Evolutionary conservation across 2,113 vertebrate genomes (phyloP).

Genomic region (Hymenochirus boettgeri): DNA sequence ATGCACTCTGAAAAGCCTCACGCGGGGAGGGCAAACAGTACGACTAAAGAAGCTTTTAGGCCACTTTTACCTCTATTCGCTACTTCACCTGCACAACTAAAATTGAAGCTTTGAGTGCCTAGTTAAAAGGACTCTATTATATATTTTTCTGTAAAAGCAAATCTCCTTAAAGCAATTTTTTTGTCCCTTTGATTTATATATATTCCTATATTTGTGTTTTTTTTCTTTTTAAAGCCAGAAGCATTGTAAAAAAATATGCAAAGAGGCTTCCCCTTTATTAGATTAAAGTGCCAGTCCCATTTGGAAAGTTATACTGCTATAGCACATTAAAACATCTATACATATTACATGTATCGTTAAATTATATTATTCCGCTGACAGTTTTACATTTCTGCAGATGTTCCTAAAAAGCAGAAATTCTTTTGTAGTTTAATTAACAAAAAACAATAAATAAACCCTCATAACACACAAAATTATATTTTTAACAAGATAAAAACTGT

Average conservation of each 20-base stretch:
- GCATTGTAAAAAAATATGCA: constrained; percentile 67
- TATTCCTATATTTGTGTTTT: constrained; percentile 51
- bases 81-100: constrained; percentile 57
- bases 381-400: no score
- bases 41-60: constrained; percentile 63
- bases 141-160: constrained; percentile 58
- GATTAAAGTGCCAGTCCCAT: constrained; percentile 27
- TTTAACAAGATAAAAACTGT: no score
- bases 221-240: constrained; percentile 63
- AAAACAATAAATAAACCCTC: no score
- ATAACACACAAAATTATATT: no score
- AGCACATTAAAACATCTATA: constrained; percentile 18
- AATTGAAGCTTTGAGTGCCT: constrained; percentile 63
- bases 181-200: constrained; percentile 62
- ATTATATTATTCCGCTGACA: no score
- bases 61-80: constrained; percentile 52
- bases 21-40: constrained; percentile 44
- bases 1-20: constrained; percentile 48
- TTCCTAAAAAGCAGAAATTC: no score
- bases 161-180: constrained; percentile 50
- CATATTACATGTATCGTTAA: no score
- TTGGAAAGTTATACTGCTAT: constrained; percentile 20
- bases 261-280: constrained; percentile 56
- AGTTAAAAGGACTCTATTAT: constrained; percentile 68
- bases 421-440: no score